Conservation (phyloP, 2,888 invertebrate species). For the Agrotis ipsilon region DNA sequence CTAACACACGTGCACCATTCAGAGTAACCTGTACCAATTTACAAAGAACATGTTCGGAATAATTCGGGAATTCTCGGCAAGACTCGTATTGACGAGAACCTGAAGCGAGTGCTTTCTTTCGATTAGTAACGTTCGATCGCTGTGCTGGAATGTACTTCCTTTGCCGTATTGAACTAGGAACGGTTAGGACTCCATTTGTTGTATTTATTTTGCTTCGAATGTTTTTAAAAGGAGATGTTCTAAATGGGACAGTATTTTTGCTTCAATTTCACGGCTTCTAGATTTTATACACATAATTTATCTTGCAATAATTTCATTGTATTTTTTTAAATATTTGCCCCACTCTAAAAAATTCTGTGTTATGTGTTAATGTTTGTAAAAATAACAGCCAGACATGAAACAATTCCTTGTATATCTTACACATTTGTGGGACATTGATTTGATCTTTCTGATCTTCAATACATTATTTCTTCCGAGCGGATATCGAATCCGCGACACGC, state of each 20-base stretch:
- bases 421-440: no score
- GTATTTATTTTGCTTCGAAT: constrained; percentile 1
- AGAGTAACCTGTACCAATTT: constrained; percentile 43
- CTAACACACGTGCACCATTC: constrained; percentile 40
- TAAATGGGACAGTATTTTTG: background rate
- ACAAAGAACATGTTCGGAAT: constrained; percentile 57
- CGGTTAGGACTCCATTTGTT: constrained; percentile 17
- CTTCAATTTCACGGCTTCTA: background rate
- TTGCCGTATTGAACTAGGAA: constrained; percentile 21
- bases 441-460: no score
- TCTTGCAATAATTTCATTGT: no score
- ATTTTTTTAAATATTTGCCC: no score
- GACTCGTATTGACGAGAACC: constrained; percentile 31
- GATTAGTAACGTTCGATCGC: constrained; percentile 46
- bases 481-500: no score
- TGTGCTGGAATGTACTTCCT: constrained; percentile 13
- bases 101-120: constrained; percentile 51
- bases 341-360: no score
- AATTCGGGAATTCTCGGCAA: constrained; percentile 35
- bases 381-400: no score
- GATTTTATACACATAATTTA: no score
- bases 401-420: no score
- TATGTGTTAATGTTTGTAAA: no score
- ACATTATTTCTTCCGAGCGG: no score
- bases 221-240: background rate